Base-by-base conservation (phyloP, 2,888 invertebrate genomes). In the Sceliomorpha sp. region DNA sequence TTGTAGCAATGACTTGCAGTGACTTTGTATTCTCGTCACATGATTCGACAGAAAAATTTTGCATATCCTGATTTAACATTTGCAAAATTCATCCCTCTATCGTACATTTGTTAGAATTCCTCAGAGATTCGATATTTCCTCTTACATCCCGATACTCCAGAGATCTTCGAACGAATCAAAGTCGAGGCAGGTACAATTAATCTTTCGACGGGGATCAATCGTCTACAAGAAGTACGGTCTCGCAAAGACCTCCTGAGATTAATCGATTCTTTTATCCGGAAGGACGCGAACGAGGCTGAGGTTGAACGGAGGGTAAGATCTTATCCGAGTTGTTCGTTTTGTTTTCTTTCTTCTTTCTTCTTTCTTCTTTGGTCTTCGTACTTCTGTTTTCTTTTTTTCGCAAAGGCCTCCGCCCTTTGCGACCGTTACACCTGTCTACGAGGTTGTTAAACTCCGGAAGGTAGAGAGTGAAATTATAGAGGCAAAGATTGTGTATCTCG, bases 231-330 rank as follows among this genome's bases (percentile, higher is more conserved):
- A 72, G 70, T 63, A 64, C 60, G 39, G 50, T 59, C 70, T 53
- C 62, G 14, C 63, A 67, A 64, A 66, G 59, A 69, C 62, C 66
- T 55, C 24, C 40, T 9, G 56, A 70, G 72, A 72, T 72, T 72
- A 72, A 72, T 72, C 70, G 70, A 67, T 72, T 59, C 67, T 72
- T 67, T 67, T 67, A 67, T 64, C 67, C 59, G 59, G 58, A 51
- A 39, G 58, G 72, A 67, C 44, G 56, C 26, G 47, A 34, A 20
- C 32, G 32, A 14, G 32, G 29, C 37, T 40, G 36, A 50, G 40
- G 40, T 51, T 48, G 13, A 39, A 13, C 26, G 59, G 59, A 59
- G 69, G 53, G 29, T 32, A 42, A 51, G 58, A 58, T 64, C 48
- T 58, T 62, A 40, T 62, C 67, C 36, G 53, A 56, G 50, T 42